Evolutionary conservation across 2,113 vertebrate genomes (phyloP).

Genomic region (Rhagologus leucostigma): DNA sequence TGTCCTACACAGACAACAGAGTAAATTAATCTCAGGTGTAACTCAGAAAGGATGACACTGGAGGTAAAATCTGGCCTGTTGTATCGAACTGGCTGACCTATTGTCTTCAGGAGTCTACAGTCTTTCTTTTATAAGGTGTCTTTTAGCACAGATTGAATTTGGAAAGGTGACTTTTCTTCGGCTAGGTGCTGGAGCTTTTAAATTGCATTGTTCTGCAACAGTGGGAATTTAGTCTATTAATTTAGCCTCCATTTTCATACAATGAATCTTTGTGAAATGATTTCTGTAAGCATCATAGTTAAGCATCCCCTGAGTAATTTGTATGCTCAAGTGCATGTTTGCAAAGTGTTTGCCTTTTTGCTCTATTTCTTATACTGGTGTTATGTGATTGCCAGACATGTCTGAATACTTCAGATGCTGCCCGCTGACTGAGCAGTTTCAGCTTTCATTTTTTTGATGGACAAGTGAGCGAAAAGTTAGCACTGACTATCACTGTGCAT

Average conservation of each 20-base stretch:
- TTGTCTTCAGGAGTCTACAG: not conserved
- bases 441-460: not conserved
- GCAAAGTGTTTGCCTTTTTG: not conserved
- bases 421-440: not conserved
- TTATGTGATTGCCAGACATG: not conserved
- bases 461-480: not conserved
- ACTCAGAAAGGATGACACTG: not conserved
- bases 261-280: not conserved
- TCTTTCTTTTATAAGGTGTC: not conserved
- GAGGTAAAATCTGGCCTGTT: not conserved
- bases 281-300: not conserved
- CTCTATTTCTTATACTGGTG: not conserved
- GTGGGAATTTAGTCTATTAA: not conserved
- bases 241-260: not conserved
- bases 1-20: not conserved
- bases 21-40: constrained; percentile 11
- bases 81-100: not conserved
- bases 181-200: not conserved
- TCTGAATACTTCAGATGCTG: not conserved
- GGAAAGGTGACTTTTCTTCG: not conserved
- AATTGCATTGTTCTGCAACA: not conserved
- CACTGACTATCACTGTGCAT: not conserved
- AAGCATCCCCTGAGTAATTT: not conserved
- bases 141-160: not conserved
- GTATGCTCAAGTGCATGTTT: not conserved